phyloP scores from a whole-genome alignment of 2,888 invertebrate genomes.

The Blastobasis lacticolella region DNA sequence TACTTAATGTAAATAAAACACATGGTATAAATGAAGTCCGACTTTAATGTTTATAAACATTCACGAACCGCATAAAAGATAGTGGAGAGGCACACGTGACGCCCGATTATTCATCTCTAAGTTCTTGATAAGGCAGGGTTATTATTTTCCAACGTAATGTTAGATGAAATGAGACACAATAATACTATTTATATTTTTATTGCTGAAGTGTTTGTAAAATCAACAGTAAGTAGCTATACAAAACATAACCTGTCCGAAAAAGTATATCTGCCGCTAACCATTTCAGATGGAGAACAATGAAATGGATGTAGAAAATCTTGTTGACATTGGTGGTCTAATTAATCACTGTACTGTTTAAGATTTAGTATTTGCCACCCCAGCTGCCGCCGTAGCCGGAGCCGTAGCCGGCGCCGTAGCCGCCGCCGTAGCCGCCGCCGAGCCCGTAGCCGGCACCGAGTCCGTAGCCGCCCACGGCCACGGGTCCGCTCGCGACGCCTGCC shows the following conservation, averaged over 20 bases:
- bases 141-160: not conserved
- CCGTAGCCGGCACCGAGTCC: constrained; percentile 8
- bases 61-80: not conserved
- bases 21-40: no score
- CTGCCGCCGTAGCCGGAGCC: constrained; percentile 19
- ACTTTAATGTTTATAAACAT: no score
- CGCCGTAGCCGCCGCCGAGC: constrained; percentile 20
- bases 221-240: not conserved
- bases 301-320: constrained; percentile 57
- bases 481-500: not conserved
- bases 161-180: not conserved
- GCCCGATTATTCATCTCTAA: not conserved
- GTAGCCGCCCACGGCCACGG: constrained; percentile 6
- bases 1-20: no score
- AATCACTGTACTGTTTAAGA: constrained; percentile 10
- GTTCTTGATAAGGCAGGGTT: not conserved
- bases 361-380: constrained; percentile 24
- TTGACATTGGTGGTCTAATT: constrained; percentile 21
- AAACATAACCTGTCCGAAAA: constrained; percentile 32
- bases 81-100: not conserved
- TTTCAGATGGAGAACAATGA: constrained; percentile 44
- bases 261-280: constrained; percentile 55
- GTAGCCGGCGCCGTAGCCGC: constrained; percentile 11
- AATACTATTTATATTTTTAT: not conserved
- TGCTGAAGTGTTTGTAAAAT: not conserved